Conservation (phyloP, 2,888 invertebrate species). For the Chesias legatella region DNA sequence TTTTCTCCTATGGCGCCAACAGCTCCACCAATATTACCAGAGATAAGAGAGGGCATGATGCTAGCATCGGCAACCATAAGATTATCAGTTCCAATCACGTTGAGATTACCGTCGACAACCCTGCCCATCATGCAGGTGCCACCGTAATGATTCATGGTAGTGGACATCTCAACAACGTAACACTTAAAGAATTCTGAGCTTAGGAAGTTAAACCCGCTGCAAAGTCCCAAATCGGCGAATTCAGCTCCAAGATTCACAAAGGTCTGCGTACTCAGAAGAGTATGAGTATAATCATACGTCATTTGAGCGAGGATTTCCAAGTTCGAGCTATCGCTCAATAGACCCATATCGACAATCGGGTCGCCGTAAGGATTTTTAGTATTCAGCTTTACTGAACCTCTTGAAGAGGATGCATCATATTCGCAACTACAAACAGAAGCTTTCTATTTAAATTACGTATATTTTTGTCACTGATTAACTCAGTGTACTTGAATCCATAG, state of each 20-base stretch:
- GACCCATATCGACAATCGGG: slow-evolving; percentile 18
- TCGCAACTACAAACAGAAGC: slow-evolving; percentile 13
- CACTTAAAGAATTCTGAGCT: too few relatives aligned
- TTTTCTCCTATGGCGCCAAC: neutral
- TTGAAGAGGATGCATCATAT: slow-evolving; percentile 30
- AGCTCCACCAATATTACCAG: neutral
- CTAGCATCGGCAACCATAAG: neutral
- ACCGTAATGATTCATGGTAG: too few relatives aligned
- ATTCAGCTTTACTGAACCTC: slow-evolving; percentile 24
- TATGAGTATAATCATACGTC: neutral
- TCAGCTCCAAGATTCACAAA: slow-evolving; percentile 18
- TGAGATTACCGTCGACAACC: too few relatives aligned
- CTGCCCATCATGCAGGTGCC: too few relatives aligned
- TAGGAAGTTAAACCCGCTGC: too few relatives aligned
- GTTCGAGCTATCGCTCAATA: slow-evolving; percentile 11
- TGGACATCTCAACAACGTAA: too few relatives aligned
- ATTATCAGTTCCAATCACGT: too few relatives aligned
- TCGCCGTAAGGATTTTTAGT: slow-evolving; percentile 17
- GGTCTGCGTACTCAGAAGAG: slow-evolving; percentile 13
- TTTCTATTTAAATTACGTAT: slow-evolving; percentile 16
- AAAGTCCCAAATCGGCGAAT: too few relatives aligned
- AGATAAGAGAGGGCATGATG: neutral
- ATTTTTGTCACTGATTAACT: slow-evolving; percentile 34
- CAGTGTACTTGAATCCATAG: slow-evolving; percentile 30
- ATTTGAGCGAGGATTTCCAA: slow-evolving; percentile 7